phyloP scores from a whole-genome alignment of 2,797 vertebrate genomes.

The Hapalemur alaotrensis region DNA sequence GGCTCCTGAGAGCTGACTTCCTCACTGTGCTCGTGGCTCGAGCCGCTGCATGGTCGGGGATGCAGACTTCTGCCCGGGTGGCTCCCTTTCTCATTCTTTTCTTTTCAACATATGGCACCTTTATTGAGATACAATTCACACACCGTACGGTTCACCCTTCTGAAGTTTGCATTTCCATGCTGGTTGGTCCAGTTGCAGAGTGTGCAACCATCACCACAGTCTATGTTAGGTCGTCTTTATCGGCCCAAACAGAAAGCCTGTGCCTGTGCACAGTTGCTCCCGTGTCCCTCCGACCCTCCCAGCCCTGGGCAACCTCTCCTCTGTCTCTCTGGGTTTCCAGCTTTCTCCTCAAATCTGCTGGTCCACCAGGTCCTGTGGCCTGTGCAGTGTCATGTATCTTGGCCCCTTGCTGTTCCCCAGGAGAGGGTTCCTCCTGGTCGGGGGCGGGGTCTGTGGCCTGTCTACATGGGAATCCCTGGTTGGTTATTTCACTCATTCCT shows the following conservation, averaged over 20 bases:
- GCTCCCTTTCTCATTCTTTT: no score
- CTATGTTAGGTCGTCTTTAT: accelerated
- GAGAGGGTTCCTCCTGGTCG: accelerated
- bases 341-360: background rate
- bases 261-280: background rate
- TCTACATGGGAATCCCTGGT: background rate
- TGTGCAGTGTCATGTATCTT: accelerated
- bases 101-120: accelerated
- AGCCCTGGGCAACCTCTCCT: accelerated
- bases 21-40: background rate
- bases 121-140: accelerated
- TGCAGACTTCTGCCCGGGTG: background rate
- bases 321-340: no score
- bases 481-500: no score
- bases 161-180: accelerated
- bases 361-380: background rate
- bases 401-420: background rate
- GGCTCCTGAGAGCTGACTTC: no score
- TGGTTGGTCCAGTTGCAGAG: background rate
- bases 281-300: accelerated
- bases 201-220: accelerated
- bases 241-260: accelerated
- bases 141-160: accelerated
- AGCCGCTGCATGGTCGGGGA: accelerated
- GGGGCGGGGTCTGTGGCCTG: accelerated